A percentile compares a stretch with the other conserved stretches of the same genome.
phyloP scores from a whole-genome alignment of 1,140 invertebrate species.

The Diabrotica undecimpunctata region DNA sequence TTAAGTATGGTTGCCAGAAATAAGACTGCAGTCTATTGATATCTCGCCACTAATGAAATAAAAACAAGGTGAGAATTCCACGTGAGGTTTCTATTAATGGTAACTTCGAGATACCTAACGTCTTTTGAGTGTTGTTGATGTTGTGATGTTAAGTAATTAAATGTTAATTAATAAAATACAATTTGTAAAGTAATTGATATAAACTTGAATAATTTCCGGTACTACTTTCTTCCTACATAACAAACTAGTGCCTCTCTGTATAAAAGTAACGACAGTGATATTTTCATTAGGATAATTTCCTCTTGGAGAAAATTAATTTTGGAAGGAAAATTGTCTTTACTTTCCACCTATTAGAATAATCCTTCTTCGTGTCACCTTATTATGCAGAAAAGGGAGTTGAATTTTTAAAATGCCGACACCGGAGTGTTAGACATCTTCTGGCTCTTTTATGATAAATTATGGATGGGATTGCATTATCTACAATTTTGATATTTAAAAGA shows the following conservation, averaged over 20 bases:
- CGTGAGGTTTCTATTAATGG: too few species aligned
- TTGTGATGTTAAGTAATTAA: too few species aligned
- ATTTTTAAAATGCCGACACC: not conserved
- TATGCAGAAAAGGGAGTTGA: not conserved
- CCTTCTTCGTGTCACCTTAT: not conserved
- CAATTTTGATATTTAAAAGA: not conserved
- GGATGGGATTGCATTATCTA: not conserved
- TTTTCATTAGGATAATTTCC: slow-evolving; percentile 32
- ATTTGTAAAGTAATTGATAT: too few species aligned
- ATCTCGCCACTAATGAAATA: too few species aligned
- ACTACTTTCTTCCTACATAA: not conserved
- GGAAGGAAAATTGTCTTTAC: slow-evolving; percentile 19
- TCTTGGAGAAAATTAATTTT: slow-evolving; percentile 27
- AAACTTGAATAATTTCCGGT: too few species aligned
- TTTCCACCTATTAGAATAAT: slow-evolving; percentile 17
- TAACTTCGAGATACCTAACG: too few species aligned
- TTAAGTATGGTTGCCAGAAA: too few species aligned
- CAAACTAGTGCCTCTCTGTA: not conserved
- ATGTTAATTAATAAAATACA: too few species aligned
- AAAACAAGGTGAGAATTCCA: too few species aligned
- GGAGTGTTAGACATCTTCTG: not conserved
- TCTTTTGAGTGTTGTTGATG: too few species aligned
- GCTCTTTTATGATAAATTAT: not conserved
- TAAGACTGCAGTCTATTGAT: too few species aligned
- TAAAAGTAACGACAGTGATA: slow-evolving; percentile 29